Percentiles rank a stretch among this genome's conserved stretches.
Evolutionary conservation across 2,888 invertebrate species (phyloP).

Genomic region (Oscheius myriophilus): DNA sequence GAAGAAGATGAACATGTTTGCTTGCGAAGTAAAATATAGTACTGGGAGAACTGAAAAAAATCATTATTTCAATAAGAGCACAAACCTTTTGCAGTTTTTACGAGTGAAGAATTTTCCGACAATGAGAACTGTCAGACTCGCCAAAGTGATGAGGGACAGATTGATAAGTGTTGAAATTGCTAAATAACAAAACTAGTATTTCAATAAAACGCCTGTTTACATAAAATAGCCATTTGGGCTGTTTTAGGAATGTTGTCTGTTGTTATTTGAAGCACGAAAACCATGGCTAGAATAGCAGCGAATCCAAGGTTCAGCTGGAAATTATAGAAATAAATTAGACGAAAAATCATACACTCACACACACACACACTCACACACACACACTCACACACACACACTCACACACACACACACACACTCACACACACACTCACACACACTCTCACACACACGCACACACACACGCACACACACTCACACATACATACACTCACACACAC

Average conservation of each 20-base stretch:
- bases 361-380: too few species aligned
- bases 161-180: constrained; percentile 8
- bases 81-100: constrained; percentile 9
- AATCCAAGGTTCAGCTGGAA: constrained; percentile 27
- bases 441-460: too few species aligned
- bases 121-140: constrained; percentile 5
- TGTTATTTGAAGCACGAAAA: constrained; percentile 27
- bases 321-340: too few species aligned
- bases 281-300: constrained; percentile 29
- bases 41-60: background rate
- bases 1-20: background rate
- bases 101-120: constrained; percentile 13
- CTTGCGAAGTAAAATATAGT: background rate
- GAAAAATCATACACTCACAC: too few species aligned
- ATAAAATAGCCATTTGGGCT: constrained; percentile 17
- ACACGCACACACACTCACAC: too few species aligned
- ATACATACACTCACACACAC: too few species aligned
- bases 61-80: too few species aligned
- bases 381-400: too few species aligned
- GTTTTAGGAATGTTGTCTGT: constrained; percentile 27
- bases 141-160: constrained; percentile 10
- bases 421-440: too few species aligned
- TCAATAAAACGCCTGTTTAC: too few species aligned
- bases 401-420: too few species aligned
- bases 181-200: too few species aligned